These are phyloP conservation scores for Alectoris magna DNA, from an alignment of 2,797 vertebrate species.

Conservation along the genomic window DNA sequence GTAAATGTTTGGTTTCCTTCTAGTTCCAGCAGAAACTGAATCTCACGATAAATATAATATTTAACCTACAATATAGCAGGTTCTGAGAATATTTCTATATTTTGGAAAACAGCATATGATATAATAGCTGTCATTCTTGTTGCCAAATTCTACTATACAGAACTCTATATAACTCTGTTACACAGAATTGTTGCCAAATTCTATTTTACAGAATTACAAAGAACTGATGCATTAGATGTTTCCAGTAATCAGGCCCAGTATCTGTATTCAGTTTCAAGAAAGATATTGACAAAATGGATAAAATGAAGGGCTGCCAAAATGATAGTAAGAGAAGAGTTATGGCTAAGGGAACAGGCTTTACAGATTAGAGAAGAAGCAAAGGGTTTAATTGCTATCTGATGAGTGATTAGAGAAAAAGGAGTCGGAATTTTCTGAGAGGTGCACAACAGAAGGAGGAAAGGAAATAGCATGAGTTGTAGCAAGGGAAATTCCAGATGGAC, in stretches of 20 bases:
- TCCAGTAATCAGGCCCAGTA: neutral
- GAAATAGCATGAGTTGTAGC: neutral
- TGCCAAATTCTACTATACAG: neutral
- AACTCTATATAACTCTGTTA: neutral
- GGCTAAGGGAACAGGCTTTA: neutral
- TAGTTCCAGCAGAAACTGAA: neutral
- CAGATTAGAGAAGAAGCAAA: neutral
- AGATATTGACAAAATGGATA: neutral
- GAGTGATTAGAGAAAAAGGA: neutral
- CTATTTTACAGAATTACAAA: neutral
- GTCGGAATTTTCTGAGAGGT: neutral
- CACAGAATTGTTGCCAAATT: neutral
- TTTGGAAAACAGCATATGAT: neutral
- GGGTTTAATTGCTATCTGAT: neutral
- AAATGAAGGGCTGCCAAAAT: neutral
- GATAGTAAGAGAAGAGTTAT: neutral
- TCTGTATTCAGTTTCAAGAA: neutral
- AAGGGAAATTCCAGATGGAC: neutral
- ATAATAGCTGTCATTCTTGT: neutral
- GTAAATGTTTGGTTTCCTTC: too few species aligned
- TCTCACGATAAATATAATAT: neutral
- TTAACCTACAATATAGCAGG: neutral
- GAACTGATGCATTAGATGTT: neutral
- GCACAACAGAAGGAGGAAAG: neutral
- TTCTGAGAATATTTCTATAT: neutral